These are phyloP conservation scores for Puma concolor DNA, from an alignment of 2,113 vertebrate species.

Conservation along the genomic window DNA sequence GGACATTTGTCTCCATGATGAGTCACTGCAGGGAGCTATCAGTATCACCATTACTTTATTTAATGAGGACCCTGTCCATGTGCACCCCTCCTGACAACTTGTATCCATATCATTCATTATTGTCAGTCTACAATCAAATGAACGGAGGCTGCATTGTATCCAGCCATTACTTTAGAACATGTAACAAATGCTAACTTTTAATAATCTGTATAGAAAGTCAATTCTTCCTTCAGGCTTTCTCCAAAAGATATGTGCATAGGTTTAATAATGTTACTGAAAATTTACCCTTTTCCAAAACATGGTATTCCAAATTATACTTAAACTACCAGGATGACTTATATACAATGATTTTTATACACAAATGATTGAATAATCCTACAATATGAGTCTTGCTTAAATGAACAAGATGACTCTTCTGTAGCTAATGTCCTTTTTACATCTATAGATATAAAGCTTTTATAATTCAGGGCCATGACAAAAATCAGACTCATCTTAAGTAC, in stretches of 20 bases:
- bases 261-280: neutral
- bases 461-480: neutral
- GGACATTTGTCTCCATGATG: conserved; percentile 74
- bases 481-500: neutral
- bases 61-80: conserved; percentile 68
- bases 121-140: conserved; percentile 45
- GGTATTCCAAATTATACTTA: neutral
- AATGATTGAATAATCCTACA: neutral
- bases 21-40: conserved; percentile 74
- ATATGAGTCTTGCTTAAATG: neutral
- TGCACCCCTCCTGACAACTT: conserved; percentile 53
- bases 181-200: neutral
- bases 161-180: conserved; percentile 35
- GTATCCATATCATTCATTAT: conserved; percentile 47
- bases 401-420: neutral
- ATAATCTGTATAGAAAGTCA: neutral
- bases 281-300: neutral
- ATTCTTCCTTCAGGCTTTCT: neutral
- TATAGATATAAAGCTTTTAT: neutral
- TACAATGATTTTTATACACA: neutral
- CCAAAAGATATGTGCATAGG: neutral
- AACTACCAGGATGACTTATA: neutral
- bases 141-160: neutral
- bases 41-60: conserved; percentile 75
- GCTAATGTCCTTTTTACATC: neutral